phyloP scores from a whole-genome alignment of 2,113 vertebrate species.

The Tympanuchus pallidicinctus region DNA sequence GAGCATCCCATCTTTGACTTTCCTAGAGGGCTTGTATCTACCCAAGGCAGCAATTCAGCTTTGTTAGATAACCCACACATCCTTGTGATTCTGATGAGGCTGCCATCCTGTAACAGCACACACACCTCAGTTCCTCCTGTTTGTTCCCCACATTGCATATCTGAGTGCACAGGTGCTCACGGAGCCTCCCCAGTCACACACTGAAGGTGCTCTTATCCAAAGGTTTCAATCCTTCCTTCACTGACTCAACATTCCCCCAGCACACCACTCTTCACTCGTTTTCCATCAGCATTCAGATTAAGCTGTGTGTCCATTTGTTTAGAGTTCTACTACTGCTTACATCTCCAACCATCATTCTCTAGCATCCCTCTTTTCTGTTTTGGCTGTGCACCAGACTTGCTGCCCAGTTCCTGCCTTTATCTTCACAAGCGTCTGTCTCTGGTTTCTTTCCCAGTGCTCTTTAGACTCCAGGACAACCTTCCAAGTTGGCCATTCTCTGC shows the following conservation, averaged over 20 bases:
- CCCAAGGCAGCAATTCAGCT: background rate
- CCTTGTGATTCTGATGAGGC: background rate
- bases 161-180: background rate
- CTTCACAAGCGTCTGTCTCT: constrained; percentile 21
- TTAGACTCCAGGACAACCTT: constrained; percentile 40
- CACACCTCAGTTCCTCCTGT: background rate
- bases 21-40: background rate
- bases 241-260: background rate
- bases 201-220: background rate
- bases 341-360: background rate
- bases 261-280: background rate
- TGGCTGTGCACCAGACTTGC: background rate
- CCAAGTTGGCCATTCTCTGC: background rate
- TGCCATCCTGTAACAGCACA: background rate
- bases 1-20: background rate
- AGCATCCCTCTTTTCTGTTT: background rate
- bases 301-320: background rate
- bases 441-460: constrained; percentile 56
- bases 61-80: background rate
- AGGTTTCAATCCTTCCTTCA: background rate
- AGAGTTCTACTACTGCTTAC: background rate
- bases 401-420: constrained; percentile 27
- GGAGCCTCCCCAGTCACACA: background rate
- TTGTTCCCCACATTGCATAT: background rate
- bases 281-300: background rate